Conservation (phyloP, 2,113 vertebrate species). For the Polypterus senegalus region DNA sequence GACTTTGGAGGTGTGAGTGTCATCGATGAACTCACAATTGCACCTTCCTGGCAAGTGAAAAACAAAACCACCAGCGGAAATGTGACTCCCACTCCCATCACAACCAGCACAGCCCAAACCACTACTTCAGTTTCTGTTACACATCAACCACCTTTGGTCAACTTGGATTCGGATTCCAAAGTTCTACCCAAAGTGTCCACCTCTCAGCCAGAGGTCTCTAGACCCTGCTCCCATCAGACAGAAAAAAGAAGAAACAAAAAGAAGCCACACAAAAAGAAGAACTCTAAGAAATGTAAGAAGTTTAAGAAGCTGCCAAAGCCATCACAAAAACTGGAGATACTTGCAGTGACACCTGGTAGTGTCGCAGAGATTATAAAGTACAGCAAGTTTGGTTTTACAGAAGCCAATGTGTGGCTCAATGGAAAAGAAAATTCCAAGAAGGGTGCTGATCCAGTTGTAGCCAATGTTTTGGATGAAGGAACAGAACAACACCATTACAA, state of each 20-base stretch:
- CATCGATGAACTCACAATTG: conserved; percentile 49
- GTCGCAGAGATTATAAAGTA: conserved; percentile 26
- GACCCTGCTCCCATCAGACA: conserved; percentile 30
- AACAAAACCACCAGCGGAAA: background rate
- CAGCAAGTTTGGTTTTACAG: conserved; percentile 22
- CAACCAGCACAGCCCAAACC: conserved; percentile 15
- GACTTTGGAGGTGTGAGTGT: conserved; percentile 62
- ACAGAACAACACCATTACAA: conserved; percentile 40
- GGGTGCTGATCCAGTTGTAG: conserved; percentile 18
- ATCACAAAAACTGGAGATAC: conserved; percentile 16
- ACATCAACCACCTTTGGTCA: conserved; percentile 36
- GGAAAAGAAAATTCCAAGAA: conserved; percentile 10
- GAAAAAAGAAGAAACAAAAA: conserved; percentile 35
- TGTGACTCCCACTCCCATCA: conserved; percentile 21
- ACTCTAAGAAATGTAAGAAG: conserved; percentile 44
- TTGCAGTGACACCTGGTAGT: conserved; percentile 19
- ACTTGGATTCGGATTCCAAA: conserved; percentile 41
- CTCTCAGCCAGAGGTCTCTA: conserved; percentile 37
- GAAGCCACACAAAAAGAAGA: conserved; percentile 31
- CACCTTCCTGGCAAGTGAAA: conserved; percentile 20
- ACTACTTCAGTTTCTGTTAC: conserved; percentile 9
- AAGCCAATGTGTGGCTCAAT: conserved; percentile 14
- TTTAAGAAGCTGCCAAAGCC: conserved; percentile 40
- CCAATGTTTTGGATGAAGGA: conserved; percentile 22
- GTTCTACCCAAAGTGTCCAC: conserved; percentile 57